Evolutionary conservation across 2,888 invertebrate species (phyloP).

Genomic region (Scelioninae gen. 2): DNA sequence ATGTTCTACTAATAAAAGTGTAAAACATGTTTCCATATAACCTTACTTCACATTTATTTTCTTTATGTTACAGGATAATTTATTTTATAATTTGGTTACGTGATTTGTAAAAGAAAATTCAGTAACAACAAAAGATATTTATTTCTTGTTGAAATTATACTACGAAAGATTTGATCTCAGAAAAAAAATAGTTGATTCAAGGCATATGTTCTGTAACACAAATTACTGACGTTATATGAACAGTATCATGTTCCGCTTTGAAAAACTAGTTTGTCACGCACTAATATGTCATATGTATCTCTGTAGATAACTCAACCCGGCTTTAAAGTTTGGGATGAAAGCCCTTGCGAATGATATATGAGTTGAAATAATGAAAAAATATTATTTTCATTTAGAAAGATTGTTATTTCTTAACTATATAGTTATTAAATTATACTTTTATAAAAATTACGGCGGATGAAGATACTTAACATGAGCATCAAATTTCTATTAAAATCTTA

Average conservation of each 20-base stretch:
- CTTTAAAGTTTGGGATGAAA: constrained; percentile 28
- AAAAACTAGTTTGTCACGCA: constrained; percentile 34
- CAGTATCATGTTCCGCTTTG: constrained; percentile 37
- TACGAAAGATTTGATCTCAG: constrained; percentile 17
- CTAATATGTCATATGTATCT: constrained; percentile 31
- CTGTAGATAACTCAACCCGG: constrained; percentile 24
- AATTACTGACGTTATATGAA: constrained; percentile 34
- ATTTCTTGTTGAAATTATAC: too few relatives aligned
- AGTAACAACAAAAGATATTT: too few relatives aligned
- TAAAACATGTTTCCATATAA: too few relatives aligned
- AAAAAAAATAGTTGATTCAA: constrained; percentile 14
- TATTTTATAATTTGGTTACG: too few relatives aligned
- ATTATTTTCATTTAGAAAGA: constrained; percentile 7
- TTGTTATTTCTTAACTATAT: constrained; percentile 8
- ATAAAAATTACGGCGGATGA: not conserved
- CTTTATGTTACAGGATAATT: too few relatives aligned
- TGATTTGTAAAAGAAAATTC: too few relatives aligned
- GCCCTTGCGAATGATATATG: constrained; percentile 16
- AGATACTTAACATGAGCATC: too few relatives aligned
- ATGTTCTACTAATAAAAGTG: too few relatives aligned
- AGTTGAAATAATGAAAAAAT: constrained; percentile 27
- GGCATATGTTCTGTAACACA: constrained; percentile 27
- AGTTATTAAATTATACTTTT: not conserved
- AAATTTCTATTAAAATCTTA: too few relatives aligned
- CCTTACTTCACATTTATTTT: too few relatives aligned